Conservation (phyloP, 2,888 invertebrate genomes). For the Therioaphis trifolii region DNA sequence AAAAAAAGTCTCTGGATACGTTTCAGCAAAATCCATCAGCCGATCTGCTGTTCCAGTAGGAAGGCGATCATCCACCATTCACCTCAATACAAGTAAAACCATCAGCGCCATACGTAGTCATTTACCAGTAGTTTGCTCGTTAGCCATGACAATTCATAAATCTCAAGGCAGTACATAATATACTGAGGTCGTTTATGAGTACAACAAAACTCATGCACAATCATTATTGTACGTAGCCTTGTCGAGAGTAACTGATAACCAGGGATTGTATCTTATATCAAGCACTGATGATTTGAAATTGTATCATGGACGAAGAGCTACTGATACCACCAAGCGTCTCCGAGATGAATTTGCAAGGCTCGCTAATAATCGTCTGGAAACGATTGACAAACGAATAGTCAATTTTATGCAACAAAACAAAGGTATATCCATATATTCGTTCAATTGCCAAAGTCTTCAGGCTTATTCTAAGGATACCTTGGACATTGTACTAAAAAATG, state of each 20-base stretch:
- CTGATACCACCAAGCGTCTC: conserved; percentile 25
- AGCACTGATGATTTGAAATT: conserved; percentile 52
- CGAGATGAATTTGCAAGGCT: conserved; percentile 59
- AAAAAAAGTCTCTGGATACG: conserved; percentile 52
- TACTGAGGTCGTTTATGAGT: conserved; percentile 56
- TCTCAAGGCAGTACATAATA: conserved; percentile 62
- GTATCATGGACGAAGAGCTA: conserved; percentile 51
- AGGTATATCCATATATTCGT: not conserved
- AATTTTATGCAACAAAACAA: not conserved
- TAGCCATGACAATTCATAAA: conserved; percentile 61
- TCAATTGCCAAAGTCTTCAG: not conserved
- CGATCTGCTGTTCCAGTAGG: conserved; percentile 52
- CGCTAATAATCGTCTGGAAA: conserved; percentile 48
- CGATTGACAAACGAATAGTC: not conserved
- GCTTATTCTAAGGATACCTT: not conserved
- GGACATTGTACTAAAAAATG: too few relatives aligned
- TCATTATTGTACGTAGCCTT: conserved; percentile 55
- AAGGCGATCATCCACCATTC: conserved; percentile 51
- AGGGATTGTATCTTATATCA: conserved; percentile 23
- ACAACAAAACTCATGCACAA: conserved; percentile 56
- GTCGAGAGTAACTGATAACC: not conserved
- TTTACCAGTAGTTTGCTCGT: conserved; percentile 38
- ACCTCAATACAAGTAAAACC: conserved; percentile 51
- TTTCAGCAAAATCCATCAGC: conserved; percentile 49
- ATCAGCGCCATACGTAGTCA: conserved; percentile 49